Conservation (phyloP, 2,888 invertebrate genomes). For the Proisotoma minuta region DNA sequence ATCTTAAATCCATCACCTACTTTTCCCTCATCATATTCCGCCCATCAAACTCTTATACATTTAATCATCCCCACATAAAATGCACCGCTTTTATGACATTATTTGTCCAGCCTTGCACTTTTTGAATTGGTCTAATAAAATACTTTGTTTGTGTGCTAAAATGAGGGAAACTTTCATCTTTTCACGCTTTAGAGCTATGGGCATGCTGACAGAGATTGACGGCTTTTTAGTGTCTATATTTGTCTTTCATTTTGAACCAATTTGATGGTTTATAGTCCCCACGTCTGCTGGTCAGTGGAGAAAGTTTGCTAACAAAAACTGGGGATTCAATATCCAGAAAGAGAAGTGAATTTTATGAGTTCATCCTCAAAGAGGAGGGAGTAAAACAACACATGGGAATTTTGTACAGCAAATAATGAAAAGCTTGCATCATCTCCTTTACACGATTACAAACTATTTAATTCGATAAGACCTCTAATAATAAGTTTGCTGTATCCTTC, state of each 20-base stretch:
- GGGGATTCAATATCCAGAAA: not conserved
- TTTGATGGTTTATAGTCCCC: slow-evolving; percentile 33
- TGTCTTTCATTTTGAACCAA: slow-evolving; percentile 39
- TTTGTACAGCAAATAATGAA: slow-evolving; percentile 27
- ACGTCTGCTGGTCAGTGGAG: slow-evolving; percentile 14
- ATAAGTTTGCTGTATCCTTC: slow-evolving; percentile 39
- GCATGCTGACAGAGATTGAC: not conserved
- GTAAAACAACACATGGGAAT: slow-evolving; percentile 13
- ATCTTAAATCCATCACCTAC: slow-evolving; percentile 33
- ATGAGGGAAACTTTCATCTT: no score
- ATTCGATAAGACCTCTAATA: slow-evolving; percentile 39
- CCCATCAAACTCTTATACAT: slow-evolving; percentile 4
- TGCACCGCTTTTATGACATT: no score
- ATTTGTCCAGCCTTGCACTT: no score
- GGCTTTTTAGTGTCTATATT: slow-evolving; percentile 15
- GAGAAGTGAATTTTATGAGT: slow-evolving; percentile 1
- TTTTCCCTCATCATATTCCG: not conserved
- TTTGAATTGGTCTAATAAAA: no score
- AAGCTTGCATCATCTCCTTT: slow-evolving; percentile 30
- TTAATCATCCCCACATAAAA: no score
- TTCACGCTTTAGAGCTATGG: not conserved
- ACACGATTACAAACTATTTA: slow-evolving; percentile 44
- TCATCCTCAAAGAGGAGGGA: slow-evolving; percentile 10
- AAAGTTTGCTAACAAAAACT: not conserved
- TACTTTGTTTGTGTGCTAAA: no score